Evolutionary conservation across 2,888 invertebrate species (phyloP).

Genomic region (Phengaris alcon): DNA sequence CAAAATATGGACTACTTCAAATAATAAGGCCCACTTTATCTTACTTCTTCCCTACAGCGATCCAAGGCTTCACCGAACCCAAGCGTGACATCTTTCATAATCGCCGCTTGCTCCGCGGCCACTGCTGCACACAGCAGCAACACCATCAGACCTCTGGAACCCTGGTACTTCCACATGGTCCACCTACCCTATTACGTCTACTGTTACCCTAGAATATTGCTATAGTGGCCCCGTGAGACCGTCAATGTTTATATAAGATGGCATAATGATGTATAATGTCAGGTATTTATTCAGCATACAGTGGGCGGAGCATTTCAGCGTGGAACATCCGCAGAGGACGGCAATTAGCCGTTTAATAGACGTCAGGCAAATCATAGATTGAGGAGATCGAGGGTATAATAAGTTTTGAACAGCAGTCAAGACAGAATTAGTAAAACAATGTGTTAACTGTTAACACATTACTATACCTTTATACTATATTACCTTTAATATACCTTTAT

Average conservation of each 20-base stretch:
- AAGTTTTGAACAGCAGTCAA: background rate
- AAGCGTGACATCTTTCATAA: slow-evolving; percentile 71
- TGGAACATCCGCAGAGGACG: background rate
- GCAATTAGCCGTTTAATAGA: slow-evolving; percentile 3
- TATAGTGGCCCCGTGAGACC: no score
- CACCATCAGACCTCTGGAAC: slow-evolving; percentile 35
- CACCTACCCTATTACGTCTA: background rate
- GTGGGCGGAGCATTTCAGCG: background rate
- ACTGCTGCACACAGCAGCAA: slow-evolving; percentile 35
- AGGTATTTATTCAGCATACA: slow-evolving; percentile 6
- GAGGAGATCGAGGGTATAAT: background rate
- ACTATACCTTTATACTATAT: no score
- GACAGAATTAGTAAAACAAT: background rate
- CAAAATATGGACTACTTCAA: no score
- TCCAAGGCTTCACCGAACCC: slow-evolving; percentile 70
- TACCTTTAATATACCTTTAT: no score
- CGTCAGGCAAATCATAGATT: slow-evolving; percentile 5
- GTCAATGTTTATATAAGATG: slow-evolving; percentile 28
- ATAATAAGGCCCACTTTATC: slow-evolving; percentile 7
- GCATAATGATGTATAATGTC: slow-evolving; percentile 5
- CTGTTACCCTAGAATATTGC: slow-evolving; percentile 16
- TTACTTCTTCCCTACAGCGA: slow-evolving; percentile 64
- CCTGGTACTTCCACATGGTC: slow-evolving; percentile 23
- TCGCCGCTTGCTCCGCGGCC: slow-evolving; percentile 40
- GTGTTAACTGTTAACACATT: no score